Evolutionary conservation across 2,888 invertebrate species (phyloP), one percentile per base, ranked within the genome.

Genomic region (Lasioglossum oenotherae): DNA sequence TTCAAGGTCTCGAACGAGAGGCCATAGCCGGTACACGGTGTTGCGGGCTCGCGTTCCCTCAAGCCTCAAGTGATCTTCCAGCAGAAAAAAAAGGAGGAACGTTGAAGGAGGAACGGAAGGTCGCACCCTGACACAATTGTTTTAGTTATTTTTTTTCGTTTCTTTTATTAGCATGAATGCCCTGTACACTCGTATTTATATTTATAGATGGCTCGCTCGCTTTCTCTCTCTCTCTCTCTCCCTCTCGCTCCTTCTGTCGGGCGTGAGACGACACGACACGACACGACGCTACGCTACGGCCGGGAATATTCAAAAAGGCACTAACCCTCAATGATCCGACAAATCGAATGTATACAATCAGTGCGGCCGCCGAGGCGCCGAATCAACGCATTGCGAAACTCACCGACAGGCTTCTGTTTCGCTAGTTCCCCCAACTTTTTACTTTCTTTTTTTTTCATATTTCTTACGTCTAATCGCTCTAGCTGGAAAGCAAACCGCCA

Each of bases 271-370:
- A 84, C 85, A 84, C 87, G 87, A 82, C 35, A 4, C 35, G 35
- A 35, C 85, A 84, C 87, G 87, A 82, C 35, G 35, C 35, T 4
- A 35, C 79, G 78, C 85, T 85, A 80, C 87, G 87, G 85, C 81
- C 86, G 87, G 89, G 88, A 87, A 86, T 88, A 91, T 91, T 90
- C 81, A 86, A 87, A 92, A 93, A 93, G 93, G 93, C 93, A 93
- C 93, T 93, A 91, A 92, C 89, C 88, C 88, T 91, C 91, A 86
- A 90, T 86, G 85, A 91, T 90, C 81, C 88, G 87, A 86, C 88
- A 78, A 83, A 89, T 89, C 78, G 89, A 91, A 89, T 38, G 38
- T 92, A 92, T 85, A 91, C 90, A 90, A 89, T 86, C 89, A 90
- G 89, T 81, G 81, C 80, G 83, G 84, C 87, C 83, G 81, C 74